A percentile compares a stretch with the other conserved stretches of the same genome.
Evolutionary conservation across 2,797 vertebrate species (phyloP).

Genomic region (Siniperca obscura): DNA sequence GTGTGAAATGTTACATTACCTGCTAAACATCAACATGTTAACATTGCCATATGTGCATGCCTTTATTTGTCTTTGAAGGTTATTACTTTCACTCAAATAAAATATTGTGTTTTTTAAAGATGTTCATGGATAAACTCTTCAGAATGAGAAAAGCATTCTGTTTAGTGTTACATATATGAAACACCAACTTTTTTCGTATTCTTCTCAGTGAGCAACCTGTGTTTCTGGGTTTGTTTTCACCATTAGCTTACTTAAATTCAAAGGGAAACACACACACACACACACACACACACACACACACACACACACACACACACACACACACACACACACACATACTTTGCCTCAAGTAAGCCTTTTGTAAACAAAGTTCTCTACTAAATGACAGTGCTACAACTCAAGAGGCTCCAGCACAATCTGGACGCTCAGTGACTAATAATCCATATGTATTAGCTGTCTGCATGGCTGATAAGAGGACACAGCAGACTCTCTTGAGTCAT

Average conservation of each 20-base stretch:
- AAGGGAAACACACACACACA: neutral
- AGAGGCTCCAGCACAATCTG: constrained; percentile 44
- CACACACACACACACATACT: neutral
- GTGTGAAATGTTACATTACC: no score
- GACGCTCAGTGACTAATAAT: constrained; percentile 54
- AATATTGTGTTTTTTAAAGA: neutral
- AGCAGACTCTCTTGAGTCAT: constrained; percentile 41
- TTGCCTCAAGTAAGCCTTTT: constrained; percentile 15
- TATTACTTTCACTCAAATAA: neutral
- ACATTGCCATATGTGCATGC: neutral
- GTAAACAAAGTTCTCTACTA: constrained; percentile 36
- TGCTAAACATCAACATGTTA: no score
- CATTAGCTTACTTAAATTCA: constrained; percentile 6
- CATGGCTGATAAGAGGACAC: constrained; percentile 54
- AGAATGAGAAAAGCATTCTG: neutral
- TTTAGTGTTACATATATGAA: neutral
- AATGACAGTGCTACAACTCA: constrained; percentile 27
- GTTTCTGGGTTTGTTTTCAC: constrained; percentile 17
- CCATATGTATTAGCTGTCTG: constrained; percentile 44
- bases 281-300: no score
- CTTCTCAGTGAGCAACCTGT: neutral
- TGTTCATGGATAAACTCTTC: neutral
- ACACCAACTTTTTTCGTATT: neutral
- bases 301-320: no score
- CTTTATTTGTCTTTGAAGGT: neutral